Percentiles rank a stretch among this genome's conserved stretches.
Conservation (phyloP, 2,888 invertebrate genomes). For the Xestobium rufovillosum region DNA sequence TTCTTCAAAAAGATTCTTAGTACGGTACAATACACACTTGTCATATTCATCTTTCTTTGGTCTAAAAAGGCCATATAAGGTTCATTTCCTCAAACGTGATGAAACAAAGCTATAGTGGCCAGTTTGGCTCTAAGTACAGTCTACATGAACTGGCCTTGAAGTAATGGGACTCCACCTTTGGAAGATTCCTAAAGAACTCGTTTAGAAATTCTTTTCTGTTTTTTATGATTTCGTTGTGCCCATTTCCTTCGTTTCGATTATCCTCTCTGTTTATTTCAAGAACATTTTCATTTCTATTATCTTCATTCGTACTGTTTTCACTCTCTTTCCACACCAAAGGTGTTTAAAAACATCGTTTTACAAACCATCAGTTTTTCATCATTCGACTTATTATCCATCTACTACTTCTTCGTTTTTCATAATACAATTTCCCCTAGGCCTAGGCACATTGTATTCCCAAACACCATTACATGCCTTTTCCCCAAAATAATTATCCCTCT, state of each 20-base stretch:
- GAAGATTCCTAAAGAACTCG: slow-evolving; percentile 10
- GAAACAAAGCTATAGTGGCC: slow-evolving; percentile 13
- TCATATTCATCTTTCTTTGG: slow-evolving; percentile 20
- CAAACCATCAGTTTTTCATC: slow-evolving; percentile 17
- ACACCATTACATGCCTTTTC: too few species aligned
- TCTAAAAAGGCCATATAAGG: slow-evolving; percentile 14
- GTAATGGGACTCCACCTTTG: slow-evolving; percentile 17
- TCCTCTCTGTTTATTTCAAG: slow-evolving; percentile 4
- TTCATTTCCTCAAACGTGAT: slow-evolving; percentile 17
- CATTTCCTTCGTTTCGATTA: slow-evolving; percentile 6
- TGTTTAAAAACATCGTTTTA: slow-evolving; percentile 14
- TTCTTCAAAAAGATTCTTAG: slow-evolving; percentile 13
- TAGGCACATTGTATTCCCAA: too few species aligned
- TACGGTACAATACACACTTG: slow-evolving; percentile 15
- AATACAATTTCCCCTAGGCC: too few species aligned
- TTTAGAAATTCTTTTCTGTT: slow-evolving; percentile 7
- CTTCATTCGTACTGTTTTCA: slow-evolving; percentile 3
- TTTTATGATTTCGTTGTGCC: too few species aligned
- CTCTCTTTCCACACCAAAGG: slow-evolving; percentile 4
- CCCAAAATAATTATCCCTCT: too few species aligned
- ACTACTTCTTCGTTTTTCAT: too few species aligned
- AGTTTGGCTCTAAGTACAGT: slow-evolving; percentile 16
- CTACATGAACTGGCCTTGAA: slow-evolving; percentile 14
- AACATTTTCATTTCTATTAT: slow-evolving; percentile 5
- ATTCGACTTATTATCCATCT: too few species aligned